phyloP scores from a whole-genome alignment of 1,140 invertebrate genomes.

The Oscheius sp. region DNA sequence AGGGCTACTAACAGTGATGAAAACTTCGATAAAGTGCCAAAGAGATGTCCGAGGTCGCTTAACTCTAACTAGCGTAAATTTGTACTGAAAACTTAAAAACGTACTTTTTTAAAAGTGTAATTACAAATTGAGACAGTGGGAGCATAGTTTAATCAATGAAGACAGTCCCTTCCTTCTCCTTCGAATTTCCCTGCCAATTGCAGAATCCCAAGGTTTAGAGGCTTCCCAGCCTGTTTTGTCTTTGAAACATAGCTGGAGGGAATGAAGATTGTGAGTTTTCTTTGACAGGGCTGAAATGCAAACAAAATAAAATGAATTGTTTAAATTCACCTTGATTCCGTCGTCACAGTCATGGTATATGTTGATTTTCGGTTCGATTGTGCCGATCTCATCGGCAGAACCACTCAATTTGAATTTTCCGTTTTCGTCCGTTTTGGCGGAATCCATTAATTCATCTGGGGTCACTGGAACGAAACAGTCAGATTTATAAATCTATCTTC shows the following conservation, averaged over 20 bases:
- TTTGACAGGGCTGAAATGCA: neutral
- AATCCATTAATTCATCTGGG: constrained; percentile 38
- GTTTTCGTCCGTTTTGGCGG: constrained; percentile 29
- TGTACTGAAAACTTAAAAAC: too few species aligned
- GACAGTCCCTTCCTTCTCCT: constrained; percentile 48
- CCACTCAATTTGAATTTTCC: constrained; percentile 37
- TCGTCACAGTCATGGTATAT: constrained; percentile 43
- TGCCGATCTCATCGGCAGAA: constrained; percentile 30
- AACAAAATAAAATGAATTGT: neutral
- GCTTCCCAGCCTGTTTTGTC: constrained; percentile 39
- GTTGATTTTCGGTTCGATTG: constrained; percentile 44
- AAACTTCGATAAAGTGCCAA: too few species aligned
- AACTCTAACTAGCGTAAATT: too few species aligned
- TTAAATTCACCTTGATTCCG: constrained; percentile 2
- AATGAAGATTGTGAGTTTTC: neutral
- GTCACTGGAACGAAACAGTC: too few species aligned
- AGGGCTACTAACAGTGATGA: too few species aligned
- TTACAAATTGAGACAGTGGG: too few species aligned
- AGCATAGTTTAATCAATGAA: too few species aligned
- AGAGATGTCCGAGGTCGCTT: too few species aligned
- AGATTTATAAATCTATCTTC: neutral
- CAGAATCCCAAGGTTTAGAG: constrained; percentile 47
- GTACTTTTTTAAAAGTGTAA: too few species aligned
- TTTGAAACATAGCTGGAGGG: constrained; percentile 43
- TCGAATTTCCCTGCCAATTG: constrained; percentile 50